phyloP scores from a whole-genome alignment of 2,888 invertebrate species.

The Cheilosia soror region DNA sequence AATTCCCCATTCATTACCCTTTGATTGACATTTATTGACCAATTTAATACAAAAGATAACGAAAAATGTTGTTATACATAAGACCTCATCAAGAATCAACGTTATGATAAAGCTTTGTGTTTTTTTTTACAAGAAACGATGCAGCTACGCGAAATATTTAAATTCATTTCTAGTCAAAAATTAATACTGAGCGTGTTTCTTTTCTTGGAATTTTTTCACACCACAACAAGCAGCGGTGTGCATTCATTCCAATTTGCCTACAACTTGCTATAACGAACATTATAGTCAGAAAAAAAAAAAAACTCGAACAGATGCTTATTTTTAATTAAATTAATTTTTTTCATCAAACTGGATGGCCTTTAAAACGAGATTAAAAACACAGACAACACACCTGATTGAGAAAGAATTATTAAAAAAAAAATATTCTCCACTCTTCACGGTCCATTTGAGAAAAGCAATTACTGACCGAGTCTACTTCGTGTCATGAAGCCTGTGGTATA shows the following conservation, averaged over 20 bases:
- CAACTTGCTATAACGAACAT: no score
- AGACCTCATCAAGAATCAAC: neutral
- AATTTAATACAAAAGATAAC: constrained; percentile 1
- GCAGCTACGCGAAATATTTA: no score
- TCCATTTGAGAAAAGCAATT: constrained; percentile 1
- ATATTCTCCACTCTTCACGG: neutral
- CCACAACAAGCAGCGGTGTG: no score
- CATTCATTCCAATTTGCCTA: no score
- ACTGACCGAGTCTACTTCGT: neutral
- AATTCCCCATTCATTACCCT: neutral
- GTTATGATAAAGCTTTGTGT: neutral
- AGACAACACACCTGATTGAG: neutral
- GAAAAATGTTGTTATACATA: neutral
- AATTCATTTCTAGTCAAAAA: no score
- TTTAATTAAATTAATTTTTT: neutral
- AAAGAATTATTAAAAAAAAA: neutral
- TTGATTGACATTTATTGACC: neutral
- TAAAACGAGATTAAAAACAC: neutral
- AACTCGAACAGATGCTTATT: neutral
- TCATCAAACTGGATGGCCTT: constrained; percentile 4
- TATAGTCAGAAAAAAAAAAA: no score
- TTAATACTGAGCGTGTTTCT: no score
- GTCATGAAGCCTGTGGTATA: neutral
- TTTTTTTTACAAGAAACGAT: no score
- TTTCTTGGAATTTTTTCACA: no score